Conservation (phyloP, 2,888 invertebrate genomes). For the Orthosia incerta region DNA sequence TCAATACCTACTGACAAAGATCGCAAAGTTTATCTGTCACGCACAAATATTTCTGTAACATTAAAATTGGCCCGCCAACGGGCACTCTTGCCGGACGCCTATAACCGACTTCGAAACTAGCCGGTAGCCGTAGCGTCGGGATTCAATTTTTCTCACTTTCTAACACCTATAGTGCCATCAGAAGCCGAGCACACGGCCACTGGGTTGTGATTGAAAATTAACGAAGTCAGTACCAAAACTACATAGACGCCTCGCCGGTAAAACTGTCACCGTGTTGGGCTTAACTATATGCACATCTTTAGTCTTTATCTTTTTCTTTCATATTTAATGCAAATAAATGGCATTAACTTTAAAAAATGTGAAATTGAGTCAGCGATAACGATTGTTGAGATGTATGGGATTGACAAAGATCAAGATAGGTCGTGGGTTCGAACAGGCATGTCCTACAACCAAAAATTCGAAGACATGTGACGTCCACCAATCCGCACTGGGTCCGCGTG, state of each 20-base stretch:
- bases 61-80: too few species aligned
- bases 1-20: not conserved
- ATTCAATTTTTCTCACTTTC: slow-evolving; percentile 40
- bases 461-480: too few species aligned
- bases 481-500: too few species aligned
- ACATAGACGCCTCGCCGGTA: not conserved
- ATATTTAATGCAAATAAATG: too few species aligned
- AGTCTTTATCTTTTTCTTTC: too few species aligned
- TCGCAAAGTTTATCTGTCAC: not conserved
- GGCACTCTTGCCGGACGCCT: not conserved
- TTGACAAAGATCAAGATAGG: too few species aligned
- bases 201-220: slow-evolving; percentile 49
- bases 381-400: not conserved
- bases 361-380: not conserved
- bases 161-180: slow-evolving; percentile 36
- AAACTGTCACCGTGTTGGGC: not conserved
- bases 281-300: not conserved
- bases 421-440: too few species aligned
- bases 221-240: slow-evolving; percentile 30
- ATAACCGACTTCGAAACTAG: not conserved
- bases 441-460: too few species aligned
- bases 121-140: not conserved
- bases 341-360: not conserved
- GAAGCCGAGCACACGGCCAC: slow-evolving; percentile 47
- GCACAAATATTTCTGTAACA: not conserved